Evolutionary conservation across 2,888 invertebrate genomes (phyloP), one percentile per base, ranked within the genome.

Genomic region (Candidula unifasciata): DNA sequence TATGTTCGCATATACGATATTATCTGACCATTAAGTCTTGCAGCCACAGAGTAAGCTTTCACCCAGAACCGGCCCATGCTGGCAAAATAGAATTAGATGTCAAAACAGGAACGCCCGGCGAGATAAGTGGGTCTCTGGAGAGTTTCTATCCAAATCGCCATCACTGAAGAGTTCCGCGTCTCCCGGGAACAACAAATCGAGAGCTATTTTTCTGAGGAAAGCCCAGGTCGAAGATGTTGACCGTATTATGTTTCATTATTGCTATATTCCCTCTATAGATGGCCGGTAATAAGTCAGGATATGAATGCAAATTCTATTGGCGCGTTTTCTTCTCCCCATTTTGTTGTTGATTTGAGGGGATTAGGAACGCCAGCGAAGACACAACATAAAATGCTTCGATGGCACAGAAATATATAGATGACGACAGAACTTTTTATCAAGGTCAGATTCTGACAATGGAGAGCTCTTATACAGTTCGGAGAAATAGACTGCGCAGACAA

Each of bases 151-250:
- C 71, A 37, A 54, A 71, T 54, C 60, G 71, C 57, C 54, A 57
- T n/a, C 71, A 33, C 69, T 54, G 60, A 57, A 80, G 71, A 30
- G 71, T 18, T 69, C n/a, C 30, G 18, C 10, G n/a, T 80, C 80
- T 60, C 80, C 18, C 30, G 69, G 80, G 80, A 71, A 24, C 80
- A n/a, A 73, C 73, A 44, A 73, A 73, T 73, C 73, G 73, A 73
- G 73, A 73, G 44, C 44, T 44, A n/a, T 73, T 73, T 73, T 73
- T 44, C 24, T 27, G 3, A 44, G 73, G 27, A 73, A 73, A 73
- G 44, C 73, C 5, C 27, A n/a, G 73, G 73, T n/a, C 52, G n/a
- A 52, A 44, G 44, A 52, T 73, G n/a, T n/a, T 73, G 73, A 44
- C 52, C 73, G 24, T n/a, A 10, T 44, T 52, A 73, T 8, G n/a